phyloP scores from a whole-genome alignment of 2,113 vertebrate genomes.

The Corvus hawaiiensis region DNA sequence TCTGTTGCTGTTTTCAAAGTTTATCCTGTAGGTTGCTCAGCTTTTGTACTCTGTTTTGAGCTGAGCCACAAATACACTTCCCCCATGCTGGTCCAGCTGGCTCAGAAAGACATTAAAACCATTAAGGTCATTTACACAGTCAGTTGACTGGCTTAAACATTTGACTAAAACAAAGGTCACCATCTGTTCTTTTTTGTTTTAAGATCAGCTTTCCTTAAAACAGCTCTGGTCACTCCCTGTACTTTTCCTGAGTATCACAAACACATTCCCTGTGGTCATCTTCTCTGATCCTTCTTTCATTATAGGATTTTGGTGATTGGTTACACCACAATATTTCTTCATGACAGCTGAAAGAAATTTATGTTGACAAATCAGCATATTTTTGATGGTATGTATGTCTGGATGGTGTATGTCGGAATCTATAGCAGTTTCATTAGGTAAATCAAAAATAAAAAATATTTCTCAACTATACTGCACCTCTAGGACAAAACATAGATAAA shows the following conservation, averaged over 20 bases:
- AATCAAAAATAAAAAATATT: not conserved
- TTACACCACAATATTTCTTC: not conserved
- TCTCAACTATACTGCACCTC: not conserved
- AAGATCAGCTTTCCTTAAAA: not conserved
- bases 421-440: not conserved
- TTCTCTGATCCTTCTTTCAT: not conserved
- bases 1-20: not conserved
- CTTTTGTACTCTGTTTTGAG: not conserved
- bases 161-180: not conserved
- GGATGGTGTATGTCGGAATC: not conserved
- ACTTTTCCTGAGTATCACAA: not conserved
- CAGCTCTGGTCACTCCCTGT: not conserved
- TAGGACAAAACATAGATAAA: not conserved
- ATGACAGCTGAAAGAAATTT: not conserved
- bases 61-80: not conserved
- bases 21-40: not conserved
- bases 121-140: not conserved
- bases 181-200: not conserved
- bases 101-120: not conserved
- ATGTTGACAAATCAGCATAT: not conserved
- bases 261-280: too few relatives aligned
- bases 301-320: not conserved
- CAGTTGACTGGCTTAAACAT: not conserved
- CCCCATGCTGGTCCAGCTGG: not conserved
- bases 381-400: not conserved